A percentile compares a stretch with the other conserved stretches of the same genome.
phyloP scores from a whole-genome alignment of 2,797 vertebrate species.

The Poeciliopsis presidionis region DNA sequence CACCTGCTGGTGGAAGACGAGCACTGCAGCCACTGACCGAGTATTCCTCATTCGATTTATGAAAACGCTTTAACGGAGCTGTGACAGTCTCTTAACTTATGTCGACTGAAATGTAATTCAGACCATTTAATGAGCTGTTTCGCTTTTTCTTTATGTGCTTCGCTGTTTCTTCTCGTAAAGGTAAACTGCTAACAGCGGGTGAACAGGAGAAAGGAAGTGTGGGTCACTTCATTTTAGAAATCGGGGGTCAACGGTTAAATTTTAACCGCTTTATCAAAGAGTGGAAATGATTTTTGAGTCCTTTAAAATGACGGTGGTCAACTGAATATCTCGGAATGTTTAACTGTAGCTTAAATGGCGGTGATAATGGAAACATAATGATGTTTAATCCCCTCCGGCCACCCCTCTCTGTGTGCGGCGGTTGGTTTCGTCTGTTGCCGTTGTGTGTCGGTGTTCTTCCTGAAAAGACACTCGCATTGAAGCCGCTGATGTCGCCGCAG shows the following conservation, averaged over 20 bases:
- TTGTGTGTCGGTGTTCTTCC: conserved; percentile 74
- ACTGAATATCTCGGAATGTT: not conserved
- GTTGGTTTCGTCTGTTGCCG: conserved; percentile 79
- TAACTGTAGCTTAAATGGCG: not conserved
- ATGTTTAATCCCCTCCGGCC: not conserved
- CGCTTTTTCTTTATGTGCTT: not conserved
- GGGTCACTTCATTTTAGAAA: conserved; percentile 40
- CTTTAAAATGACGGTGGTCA: fast-evolving
- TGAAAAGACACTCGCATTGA: conserved; percentile 59
- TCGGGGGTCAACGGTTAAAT: not conserved
- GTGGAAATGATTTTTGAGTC: fast-evolving
- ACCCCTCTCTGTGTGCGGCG: conserved; percentile 2
- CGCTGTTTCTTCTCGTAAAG: not conserved
- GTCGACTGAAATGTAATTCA: too few relatives aligned
- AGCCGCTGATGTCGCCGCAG: conserved; percentile 41
- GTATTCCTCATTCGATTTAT: not conserved
- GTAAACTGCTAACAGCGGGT: conserved; percentile 19
- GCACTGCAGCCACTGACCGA: conserved; percentile 9
- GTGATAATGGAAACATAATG: fast-evolving
- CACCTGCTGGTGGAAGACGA: conserved; percentile 48
- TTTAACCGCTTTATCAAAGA: fast-evolving
- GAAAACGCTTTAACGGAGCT: not conserved
- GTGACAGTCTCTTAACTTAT: not conserved
- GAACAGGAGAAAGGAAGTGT: conserved; percentile 35
- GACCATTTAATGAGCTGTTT: not conserved